Conservation (phyloP, 2,888 invertebrate genomes). For the Andrena dorsata region DNA sequence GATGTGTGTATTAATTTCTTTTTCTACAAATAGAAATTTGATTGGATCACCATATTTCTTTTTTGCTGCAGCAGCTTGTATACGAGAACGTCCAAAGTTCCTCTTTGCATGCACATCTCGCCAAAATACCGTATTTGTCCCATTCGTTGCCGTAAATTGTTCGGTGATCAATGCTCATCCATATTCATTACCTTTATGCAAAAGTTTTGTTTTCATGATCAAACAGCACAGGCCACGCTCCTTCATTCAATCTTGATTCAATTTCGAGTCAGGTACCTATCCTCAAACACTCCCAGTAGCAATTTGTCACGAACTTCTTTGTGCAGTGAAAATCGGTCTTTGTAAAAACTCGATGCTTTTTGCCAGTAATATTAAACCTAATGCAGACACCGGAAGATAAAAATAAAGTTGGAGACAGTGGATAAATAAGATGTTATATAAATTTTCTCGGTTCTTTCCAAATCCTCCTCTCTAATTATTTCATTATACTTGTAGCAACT, state of each 20-base stretch:
- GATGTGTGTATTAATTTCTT: not conserved
- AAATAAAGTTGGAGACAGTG: no score
- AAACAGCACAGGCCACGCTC: not conserved
- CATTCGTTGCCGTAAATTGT: not conserved
- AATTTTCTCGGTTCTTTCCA: no score
- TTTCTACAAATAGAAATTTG: not conserved
- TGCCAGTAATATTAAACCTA: not conserved
- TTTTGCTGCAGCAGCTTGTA: not conserved
- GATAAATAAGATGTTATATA: no score
- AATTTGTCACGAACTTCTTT: not conserved
- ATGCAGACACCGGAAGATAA: no score
- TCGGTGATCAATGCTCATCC: slow-evolving; percentile 1
- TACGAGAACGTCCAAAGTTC: not conserved
- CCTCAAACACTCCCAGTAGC: not conserved
- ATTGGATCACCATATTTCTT: not conserved
- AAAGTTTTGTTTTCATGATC: slow-evolving; percentile 9
- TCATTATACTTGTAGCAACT: no score
- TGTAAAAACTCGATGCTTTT: not conserved
- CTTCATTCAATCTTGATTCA: not conserved
- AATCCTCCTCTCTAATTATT: no score
- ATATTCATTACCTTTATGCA: slow-evolving; percentile 12
- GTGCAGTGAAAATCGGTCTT: not conserved
- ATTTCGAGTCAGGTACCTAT: not conserved
- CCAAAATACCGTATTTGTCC: not conserved
- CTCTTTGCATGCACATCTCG: not conserved